Conservation (phyloP, 2,797 vertebrate species). For the Fringilla coelebs region DNA sequence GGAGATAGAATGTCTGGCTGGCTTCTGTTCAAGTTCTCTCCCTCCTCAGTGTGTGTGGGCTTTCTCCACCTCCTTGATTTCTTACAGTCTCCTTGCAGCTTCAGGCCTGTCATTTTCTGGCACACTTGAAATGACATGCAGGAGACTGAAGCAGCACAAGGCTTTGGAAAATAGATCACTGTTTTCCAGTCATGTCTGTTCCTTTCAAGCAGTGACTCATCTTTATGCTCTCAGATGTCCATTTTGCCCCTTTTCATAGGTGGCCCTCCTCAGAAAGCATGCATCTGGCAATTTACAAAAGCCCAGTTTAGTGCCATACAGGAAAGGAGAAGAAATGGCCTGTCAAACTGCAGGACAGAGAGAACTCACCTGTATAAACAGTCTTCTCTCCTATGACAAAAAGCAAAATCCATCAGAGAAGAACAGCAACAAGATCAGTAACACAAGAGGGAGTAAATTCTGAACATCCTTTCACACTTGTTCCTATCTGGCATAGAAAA, state of each 20-base stretch:
- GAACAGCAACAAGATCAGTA: neutral
- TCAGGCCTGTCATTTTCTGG: neutral
- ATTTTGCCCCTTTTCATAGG: neutral
- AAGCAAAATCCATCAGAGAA: neutral
- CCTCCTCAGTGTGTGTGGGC: neutral
- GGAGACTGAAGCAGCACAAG: neutral
- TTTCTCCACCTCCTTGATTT: neutral
- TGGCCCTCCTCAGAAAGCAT: neutral
- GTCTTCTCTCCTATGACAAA: neutral
- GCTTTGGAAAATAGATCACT: neutral
- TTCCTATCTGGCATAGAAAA: neutral
- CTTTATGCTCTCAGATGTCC: neutral
- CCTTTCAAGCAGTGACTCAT: neutral
- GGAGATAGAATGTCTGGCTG: neutral
- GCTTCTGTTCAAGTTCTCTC: neutral
- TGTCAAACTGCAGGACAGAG: neutral
- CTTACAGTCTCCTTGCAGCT: neutral
- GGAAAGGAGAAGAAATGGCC: neutral
- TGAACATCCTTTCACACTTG: neutral
- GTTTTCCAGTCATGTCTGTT: neutral
- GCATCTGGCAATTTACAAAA: neutral
- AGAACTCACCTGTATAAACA: neutral
- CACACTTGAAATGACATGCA: neutral
- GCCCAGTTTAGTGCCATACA: neutral
- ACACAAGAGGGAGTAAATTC: neutral